These are phyloP conservation scores for Notarius quadriscutis DNA, from an alignment of 2,113 vertebrate genomes.

Conservation along the genomic window DNA sequence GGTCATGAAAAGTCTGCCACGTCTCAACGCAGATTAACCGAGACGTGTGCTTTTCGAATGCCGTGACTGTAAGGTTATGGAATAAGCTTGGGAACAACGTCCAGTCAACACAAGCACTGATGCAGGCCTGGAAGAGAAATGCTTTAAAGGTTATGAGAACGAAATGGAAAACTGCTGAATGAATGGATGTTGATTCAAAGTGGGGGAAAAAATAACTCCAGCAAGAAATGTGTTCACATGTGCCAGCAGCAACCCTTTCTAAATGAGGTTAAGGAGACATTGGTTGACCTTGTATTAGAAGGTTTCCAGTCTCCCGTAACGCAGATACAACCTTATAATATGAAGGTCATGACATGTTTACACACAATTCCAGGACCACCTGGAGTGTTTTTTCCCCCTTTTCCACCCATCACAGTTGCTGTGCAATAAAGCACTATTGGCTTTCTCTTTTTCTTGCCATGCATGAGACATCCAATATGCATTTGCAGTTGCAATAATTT, in stretches of 20 bases:
- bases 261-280: background rate
- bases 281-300: background rate
- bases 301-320: background rate
- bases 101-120: conserved; percentile 2
- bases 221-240: background rate
- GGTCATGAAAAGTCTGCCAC: conserved; percentile 64
- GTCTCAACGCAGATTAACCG: conserved; percentile 64
- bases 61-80: conserved; percentile 64
- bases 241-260: background rate
- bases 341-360: background rate
- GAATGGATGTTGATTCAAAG: conserved; percentile 1
- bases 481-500: background rate
- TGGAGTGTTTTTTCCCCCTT: too few species aligned
- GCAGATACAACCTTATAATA: background rate
- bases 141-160: background rate
- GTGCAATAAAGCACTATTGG: too few species aligned
- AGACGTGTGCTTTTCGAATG: conserved; percentile 60
- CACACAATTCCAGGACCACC: background rate
- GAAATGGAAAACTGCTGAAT: conserved; percentile 22
- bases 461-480: background rate
- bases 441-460: background rate
- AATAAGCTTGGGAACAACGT: conserved; percentile 53
- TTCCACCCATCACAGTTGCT: too few species aligned
- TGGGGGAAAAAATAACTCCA: background rate
- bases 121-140: conserved; percentile 33